A percentile compares a stretch with the other conserved stretches of the same genome.
Conservation (phyloP, 2,888 invertebrate genomes). For the Campoplex nolae region DNA sequence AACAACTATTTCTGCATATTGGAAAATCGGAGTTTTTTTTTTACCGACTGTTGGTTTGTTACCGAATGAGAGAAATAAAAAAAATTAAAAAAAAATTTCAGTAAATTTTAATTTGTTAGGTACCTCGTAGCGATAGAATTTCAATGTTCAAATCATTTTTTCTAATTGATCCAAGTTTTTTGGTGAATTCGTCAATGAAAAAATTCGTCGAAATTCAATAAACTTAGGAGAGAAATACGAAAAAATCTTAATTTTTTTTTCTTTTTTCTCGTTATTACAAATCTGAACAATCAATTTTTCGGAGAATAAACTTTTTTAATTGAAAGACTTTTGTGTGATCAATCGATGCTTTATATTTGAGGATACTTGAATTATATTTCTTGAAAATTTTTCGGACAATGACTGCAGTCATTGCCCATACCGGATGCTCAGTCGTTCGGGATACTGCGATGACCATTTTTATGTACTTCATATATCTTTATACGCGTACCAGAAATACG, state of each 20-base stretch:
- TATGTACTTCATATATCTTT: background rate
- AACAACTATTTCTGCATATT: background rate
- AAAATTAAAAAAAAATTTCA: background rate
- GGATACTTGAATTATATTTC: background rate
- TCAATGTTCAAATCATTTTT: too few relatives aligned
- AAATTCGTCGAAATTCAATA: too few relatives aligned
- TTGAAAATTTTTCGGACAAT: conserved; percentile 48
- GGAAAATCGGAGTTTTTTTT: background rate
- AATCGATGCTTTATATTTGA: conserved; percentile 20
- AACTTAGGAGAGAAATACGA: background rate
- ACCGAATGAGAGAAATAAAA: background rate
- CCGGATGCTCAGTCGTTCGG: conserved; percentile 20
- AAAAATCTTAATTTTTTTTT: background rate
- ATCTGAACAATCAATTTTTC: background rate
- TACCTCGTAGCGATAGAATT: background rate
- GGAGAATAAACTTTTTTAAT: background rate
- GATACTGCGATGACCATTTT: conserved; percentile 24
- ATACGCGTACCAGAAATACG: background rate
- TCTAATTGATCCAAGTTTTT: too few relatives aligned
- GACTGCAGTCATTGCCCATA: conserved; percentile 40
- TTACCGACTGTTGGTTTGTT: background rate
- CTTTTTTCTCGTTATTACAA: background rate
- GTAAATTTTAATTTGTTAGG: background rate
- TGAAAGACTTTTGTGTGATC: background rate
- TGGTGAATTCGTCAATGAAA: background rate